A percentile compares a stretch with the other conserved stretches of the same genome.
Conservation (phyloP, 2,888 invertebrate genomes). For the Tillus elongatus region DNA sequence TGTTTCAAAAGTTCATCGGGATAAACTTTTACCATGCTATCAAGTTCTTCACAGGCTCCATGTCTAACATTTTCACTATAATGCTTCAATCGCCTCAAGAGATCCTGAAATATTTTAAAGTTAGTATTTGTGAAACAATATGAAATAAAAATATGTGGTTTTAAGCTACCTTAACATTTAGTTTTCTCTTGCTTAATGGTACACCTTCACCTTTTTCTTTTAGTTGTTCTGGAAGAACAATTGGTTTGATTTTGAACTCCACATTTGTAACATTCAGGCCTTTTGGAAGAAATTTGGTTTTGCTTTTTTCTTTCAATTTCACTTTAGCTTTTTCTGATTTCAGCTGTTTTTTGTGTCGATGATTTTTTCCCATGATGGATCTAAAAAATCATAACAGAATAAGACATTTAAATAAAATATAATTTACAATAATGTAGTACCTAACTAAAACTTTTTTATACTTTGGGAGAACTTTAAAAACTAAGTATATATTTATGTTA, state of each 20-base stretch:
- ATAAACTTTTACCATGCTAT: constrained; percentile 46
- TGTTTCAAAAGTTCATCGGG: constrained; percentile 33
- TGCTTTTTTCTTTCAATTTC: constrained; percentile 60
- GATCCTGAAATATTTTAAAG: constrained; percentile 45
- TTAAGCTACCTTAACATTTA: constrained; percentile 59
- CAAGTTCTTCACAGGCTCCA: constrained; percentile 55
- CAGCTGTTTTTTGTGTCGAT: constrained; percentile 62
- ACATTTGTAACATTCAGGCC: constrained; percentile 84
- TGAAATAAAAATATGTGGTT: constrained; percentile 12
- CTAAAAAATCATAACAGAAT: too few species aligned
- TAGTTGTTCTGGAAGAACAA: constrained; percentile 71
- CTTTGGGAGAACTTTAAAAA: too few species aligned
- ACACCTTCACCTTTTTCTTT: constrained; percentile 45
- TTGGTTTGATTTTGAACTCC: constrained; percentile 80
- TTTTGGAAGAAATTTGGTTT: constrained; percentile 68
- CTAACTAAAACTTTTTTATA: too few species aligned
- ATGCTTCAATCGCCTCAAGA: constrained; percentile 62
- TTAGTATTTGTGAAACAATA: background rate
- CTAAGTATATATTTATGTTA: too few species aligned
- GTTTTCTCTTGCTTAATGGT: constrained; percentile 57
- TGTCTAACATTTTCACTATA: constrained; percentile 61
- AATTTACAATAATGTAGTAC: too few species aligned
- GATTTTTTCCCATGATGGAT: constrained; percentile 52
- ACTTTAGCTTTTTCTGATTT: constrained; percentile 82
- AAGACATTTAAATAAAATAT: too few species aligned